Evolutionary conservation across 2,797 vertebrate genomes (phyloP).

Genomic region (Anguilla marmorata): DNA sequence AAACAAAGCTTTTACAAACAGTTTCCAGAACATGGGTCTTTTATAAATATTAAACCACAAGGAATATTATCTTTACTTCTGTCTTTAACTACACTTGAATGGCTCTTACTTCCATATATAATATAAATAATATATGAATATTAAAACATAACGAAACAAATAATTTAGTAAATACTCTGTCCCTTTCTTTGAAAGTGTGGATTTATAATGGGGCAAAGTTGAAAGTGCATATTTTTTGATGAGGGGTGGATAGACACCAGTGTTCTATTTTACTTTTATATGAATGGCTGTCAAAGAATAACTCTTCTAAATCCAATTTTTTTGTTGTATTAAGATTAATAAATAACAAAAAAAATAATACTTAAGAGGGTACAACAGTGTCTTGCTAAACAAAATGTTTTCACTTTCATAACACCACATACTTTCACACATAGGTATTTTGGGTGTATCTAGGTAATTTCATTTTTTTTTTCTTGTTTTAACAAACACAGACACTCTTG

Average conservation of each 20-base stretch:
- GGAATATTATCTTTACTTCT: slow-evolving; percentile 25
- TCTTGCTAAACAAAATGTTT: slow-evolving; percentile 41
- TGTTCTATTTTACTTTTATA: slow-evolving; percentile 17
- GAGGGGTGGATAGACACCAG: neutral
- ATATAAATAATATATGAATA: neutral
- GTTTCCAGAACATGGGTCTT: slow-evolving; percentile 1
- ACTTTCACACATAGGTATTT: slow-evolving; percentile 32
- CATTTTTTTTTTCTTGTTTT: slow-evolving; percentile 19
- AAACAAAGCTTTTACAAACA: slow-evolving; percentile 40
- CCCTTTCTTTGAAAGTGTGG: slow-evolving; percentile 4
- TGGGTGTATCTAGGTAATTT: neutral
- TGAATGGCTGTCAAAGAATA: slow-evolving; percentile 12
- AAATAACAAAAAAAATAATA: slow-evolving; percentile 56
- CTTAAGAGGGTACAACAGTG: slow-evolving; percentile 47
- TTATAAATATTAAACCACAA: slow-evolving; percentile 45
- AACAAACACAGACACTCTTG: slow-evolving; percentile 19
- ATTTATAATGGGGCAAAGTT: neutral
- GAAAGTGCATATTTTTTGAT: slow-evolving; percentile 15
- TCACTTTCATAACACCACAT: slow-evolving; percentile 17
- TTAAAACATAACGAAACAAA: slow-evolving; percentile 14
- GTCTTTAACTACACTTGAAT: slow-evolving; percentile 20
- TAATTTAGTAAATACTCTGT: slow-evolving; percentile 8
- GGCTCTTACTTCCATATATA: slow-evolving; percentile 35
- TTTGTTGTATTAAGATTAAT: slow-evolving; percentile 40
- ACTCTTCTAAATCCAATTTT: neutral